Percentiles rank a stretch among this genome's conserved stretches.
Conservation (phyloP, 2,113 vertebrate species). For the Cephalopterus ornatus region DNA sequence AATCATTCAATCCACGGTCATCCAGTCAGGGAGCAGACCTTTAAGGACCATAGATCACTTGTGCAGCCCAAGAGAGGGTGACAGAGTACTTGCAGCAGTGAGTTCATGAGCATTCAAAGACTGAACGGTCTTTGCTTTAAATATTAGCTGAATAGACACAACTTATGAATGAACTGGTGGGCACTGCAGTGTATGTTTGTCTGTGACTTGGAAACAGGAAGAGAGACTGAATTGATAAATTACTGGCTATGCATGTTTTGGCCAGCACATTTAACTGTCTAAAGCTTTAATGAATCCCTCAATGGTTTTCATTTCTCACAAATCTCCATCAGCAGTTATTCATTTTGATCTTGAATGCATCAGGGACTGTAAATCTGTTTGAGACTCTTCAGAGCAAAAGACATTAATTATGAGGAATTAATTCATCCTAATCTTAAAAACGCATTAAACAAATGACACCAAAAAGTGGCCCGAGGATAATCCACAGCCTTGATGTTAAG, state of each 20-base stretch:
- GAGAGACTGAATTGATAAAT: not conserved
- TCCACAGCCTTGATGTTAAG: not conserved
- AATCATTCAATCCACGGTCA: not conserved
- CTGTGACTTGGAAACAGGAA: not conserved
- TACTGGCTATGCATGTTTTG: not conserved
- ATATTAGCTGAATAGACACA: not conserved
- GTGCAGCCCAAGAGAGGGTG: not conserved
- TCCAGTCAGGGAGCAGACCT: not conserved
- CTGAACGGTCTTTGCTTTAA: not conserved
- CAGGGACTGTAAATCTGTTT: conserved; percentile 4
- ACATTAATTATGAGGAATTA: not conserved
- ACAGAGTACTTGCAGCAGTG: not conserved
- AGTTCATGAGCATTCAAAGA: not conserved
- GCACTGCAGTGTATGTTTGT: not conserved
- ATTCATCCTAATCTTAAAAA: conserved; percentile 8
- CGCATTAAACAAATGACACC: not conserved
- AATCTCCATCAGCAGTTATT: not conserved
- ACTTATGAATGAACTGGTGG: not conserved
- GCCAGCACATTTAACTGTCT: not conserved
- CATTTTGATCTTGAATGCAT: conserved; percentile 12
- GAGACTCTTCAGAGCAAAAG: conserved; percentile 3
- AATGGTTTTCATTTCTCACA: conserved; percentile 3
- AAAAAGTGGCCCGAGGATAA: not conserved
- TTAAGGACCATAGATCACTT: not conserved
- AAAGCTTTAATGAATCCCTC: conserved; percentile 28